These are phyloP conservation scores for Saccostrea cuccullata DNA, from an alignment of 1,140 invertebrate genomes.

Conservation along the genomic window DNA sequence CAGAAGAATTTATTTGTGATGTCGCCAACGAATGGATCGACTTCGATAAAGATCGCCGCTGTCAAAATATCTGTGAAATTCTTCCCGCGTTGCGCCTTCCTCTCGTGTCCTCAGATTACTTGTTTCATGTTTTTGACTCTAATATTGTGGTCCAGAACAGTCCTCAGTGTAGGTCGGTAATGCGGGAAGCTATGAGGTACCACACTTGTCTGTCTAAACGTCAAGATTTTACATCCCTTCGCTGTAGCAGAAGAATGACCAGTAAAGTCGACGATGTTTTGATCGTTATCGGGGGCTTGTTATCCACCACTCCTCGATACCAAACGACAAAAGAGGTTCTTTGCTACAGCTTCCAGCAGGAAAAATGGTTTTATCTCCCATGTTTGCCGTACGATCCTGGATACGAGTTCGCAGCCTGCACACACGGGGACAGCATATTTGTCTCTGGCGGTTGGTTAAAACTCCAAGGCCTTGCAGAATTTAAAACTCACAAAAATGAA, in stretches of 20 bases:
- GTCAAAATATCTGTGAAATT: slow-evolving; percentile 57
- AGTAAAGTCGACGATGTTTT: slow-evolving; percentile 65
- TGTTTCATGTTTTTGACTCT: slow-evolving; percentile 63
- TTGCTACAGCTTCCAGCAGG: slow-evolving; percentile 69
- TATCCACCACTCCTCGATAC: slow-evolving; percentile 63
- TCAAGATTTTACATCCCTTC: slow-evolving; percentile 62
- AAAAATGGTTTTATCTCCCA: slow-evolving; percentile 70
- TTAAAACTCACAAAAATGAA: slow-evolving; percentile 68
- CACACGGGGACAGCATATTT: slow-evolving; percentile 65
- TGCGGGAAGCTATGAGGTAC: slow-evolving; percentile 69
- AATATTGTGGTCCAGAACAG: slow-evolving; percentile 40
- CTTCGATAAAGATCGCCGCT: slow-evolving; percentile 59
- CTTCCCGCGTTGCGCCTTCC: slow-evolving; percentile 65
- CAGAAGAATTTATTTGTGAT: slow-evolving; percentile 70
- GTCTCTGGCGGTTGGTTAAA: slow-evolving; percentile 71
- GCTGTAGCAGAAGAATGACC: slow-evolving; percentile 58
- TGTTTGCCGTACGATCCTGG: slow-evolving; percentile 71
- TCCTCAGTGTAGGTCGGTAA: slow-evolving; percentile 45
- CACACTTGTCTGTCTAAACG: slow-evolving; percentile 65
- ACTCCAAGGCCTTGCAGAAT: slow-evolving; percentile 67
- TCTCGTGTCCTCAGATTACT: slow-evolving; percentile 67
- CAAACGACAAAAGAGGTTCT: slow-evolving; percentile 71
- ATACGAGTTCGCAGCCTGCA: slow-evolving; percentile 70
- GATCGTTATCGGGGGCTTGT: slow-evolving; percentile 65
- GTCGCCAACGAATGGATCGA: slow-evolving; percentile 69